Evolutionary conservation across 1,140 invertebrate genomes (phyloP), one percentile per base, ranked within the genome.

Genomic region (Pectinophora gossypiella): DNA sequence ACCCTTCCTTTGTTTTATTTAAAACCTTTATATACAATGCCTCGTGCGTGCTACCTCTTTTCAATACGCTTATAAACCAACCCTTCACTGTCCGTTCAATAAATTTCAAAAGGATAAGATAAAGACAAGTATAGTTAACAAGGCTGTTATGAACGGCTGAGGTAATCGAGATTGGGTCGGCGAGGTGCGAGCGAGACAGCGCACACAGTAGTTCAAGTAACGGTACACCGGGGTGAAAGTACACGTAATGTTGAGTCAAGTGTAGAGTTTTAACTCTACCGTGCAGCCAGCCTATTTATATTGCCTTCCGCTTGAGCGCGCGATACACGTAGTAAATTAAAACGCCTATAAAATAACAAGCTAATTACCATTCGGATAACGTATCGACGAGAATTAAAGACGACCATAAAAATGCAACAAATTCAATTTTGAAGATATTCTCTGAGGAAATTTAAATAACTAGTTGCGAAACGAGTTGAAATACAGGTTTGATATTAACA

Each of bases 141-240:
- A 61, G 61, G 56, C 65, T 72, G 69, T 77, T 72, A 68, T 60
- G 54, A 64, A 58, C 59, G 56, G 51, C 59, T 65, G 65, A 72
- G 61, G 64, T 71, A 69, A 78, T 72, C 58, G 60, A 72, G 69
- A 70, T 68, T 59, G 68, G 59, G 57, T 50, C 61, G 65, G 47
- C 59, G 45, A 61, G 45, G 65, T 59, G 68, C 64, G 67, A 74
- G 59, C 16, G 58, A 51, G 46, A 55, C 27, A 19, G 40, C 52
- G 32, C 38, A 43, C 44, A 49, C 60, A 68, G 63, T 66, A 64
- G 63, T 69, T 70, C 61, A 68, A 57, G 58, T 82, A 85, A 85
- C 81, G 73, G 81, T 76, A 72, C 49, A 54, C 42, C 51, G 72
- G 66, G 81, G 78, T 84, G 81, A 85, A 85, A 82, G 78, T 85